phyloP scores from a whole-genome alignment of 2,888 invertebrate genomes.

The Caenorhabditis zanzibari region DNA sequence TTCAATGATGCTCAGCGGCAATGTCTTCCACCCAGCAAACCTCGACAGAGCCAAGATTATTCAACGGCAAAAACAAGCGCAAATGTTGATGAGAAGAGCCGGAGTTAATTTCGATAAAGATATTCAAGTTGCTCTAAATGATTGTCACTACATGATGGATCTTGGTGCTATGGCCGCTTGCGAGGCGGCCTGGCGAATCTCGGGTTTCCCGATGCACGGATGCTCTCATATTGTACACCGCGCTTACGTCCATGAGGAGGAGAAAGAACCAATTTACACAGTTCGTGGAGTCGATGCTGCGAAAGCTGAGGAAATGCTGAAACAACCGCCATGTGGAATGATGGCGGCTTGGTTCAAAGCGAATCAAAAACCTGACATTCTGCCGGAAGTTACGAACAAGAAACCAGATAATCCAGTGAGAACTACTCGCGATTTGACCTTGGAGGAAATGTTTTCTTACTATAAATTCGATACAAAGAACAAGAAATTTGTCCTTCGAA shows the following conservation, averaged over 20 bases:
- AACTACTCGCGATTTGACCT: constrained; percentile 1
- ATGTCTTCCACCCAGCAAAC: neutral
- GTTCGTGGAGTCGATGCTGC: constrained; percentile 8
- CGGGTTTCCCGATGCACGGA: constrained; percentile 23
- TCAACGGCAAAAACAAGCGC: constrained; percentile 10
- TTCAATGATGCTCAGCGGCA: neutral
- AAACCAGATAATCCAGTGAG: neutral
- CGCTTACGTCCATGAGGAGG: constrained; percentile 32
- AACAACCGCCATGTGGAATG: neutral
- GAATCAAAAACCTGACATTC: neutral
- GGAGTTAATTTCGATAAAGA: neutral
- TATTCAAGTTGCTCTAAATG: constrained; percentile 19
- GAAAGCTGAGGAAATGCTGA: neutral
- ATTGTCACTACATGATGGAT: constrained; percentile 35
- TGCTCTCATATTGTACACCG: constrained; percentile 35
- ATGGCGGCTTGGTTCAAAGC: constrained; percentile 51
- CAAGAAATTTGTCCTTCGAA: neutral
- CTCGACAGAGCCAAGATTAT: neutral
- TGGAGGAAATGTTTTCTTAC: constrained; percentile 1
- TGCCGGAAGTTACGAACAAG: constrained; percentile 1
- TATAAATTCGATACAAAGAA: neutral
- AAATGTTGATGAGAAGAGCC: constrained; percentile 8
- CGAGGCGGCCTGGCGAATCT: constrained; percentile 46
- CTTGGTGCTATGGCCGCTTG: constrained; percentile 30
- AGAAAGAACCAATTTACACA: constrained; percentile 10